Base-by-base conservation (phyloP, 2,113 vertebrate genomes). In the Anas platyrhynchos region DNA sequence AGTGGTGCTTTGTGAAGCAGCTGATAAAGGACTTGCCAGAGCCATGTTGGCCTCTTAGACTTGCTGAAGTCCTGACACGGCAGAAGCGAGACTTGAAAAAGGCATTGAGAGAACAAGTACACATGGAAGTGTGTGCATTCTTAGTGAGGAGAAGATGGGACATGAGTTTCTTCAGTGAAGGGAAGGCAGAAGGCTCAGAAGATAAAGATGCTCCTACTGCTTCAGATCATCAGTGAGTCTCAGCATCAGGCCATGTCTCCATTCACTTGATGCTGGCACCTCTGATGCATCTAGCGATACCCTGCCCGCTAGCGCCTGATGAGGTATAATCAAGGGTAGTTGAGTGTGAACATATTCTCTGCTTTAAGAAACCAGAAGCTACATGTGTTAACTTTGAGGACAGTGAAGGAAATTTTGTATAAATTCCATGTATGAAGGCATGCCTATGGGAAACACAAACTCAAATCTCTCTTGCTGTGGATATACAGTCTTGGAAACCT, bases 391-490 rank as follows among this genome's bases (percentile, higher is more conserved):
- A 11, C n/a, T 67, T 81, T 66, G 17, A 66, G 16, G 23, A 27
- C 9, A 38, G 25, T 6, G 7, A 81, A 55, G 25, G 7, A 62
- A 75, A 9, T 71, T 26, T 63, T 1, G 0, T 55, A 46, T 15
- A 10, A 65, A 55, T 89, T 79, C 46, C n/a, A 3, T 38, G 5
- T 48, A 18, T 1, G 1, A 55, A 61, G 46, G n/a, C 1, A 1
- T 0, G 2, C 5, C 41, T 69, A 5, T 1, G 1, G 34, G 34
- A 34, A 34, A 34, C 34, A 34, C 34, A 34, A 34, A 34, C 34
- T 34, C 34, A 34, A 34, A 34, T 34, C 34, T 34, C 34, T 34
- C 34, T 34, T 34, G 34, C 34, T 34, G 34, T 34, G 34, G 34
- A 34, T 34, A 34, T 34, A 34, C 34, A 34, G 34, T 34, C 34